Percentiles rank a stretch among this genome's conserved stretches.
Evolutionary conservation across 92 coral and sea anemone species (phyloP).

Genomic region (Siderastrea siderea): DNA sequence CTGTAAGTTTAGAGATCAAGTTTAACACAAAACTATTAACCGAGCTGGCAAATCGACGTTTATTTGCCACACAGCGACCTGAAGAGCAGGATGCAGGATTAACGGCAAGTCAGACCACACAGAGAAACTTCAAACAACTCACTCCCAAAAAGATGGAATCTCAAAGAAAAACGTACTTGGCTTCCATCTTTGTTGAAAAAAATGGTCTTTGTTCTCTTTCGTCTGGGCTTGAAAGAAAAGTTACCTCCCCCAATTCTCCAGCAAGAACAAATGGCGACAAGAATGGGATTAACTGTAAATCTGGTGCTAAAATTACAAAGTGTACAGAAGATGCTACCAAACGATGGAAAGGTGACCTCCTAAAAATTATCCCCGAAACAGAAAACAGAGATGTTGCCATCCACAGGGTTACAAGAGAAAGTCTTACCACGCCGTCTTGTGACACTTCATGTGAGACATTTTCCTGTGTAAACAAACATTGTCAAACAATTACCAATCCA

Average conservation of each 20-base stretch:
- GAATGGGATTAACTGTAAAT: neutral
- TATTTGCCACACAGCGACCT: neutral
- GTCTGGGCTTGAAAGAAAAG: neutral
- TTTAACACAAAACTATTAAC: neutral
- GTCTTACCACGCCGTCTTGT: neutral
- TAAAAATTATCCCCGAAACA: neutral
- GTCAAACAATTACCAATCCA: neutral
- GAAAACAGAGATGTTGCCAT: neutral
- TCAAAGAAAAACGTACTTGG: neutral
- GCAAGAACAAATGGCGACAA: neutral
- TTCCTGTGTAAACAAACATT: neutral
- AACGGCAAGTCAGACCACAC: neutral
- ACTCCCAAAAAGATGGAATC: neutral
- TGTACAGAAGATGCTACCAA: neutral
- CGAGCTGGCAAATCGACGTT: neutral
- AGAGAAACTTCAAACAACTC: neutral
- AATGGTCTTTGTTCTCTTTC: neutral
- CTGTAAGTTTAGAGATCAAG: slow-evolving; percentile 4
- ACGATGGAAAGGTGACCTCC: neutral
- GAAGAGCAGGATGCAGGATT: neutral
- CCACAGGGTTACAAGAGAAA: neutral
- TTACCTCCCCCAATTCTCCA: neutral
- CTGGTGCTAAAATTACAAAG: neutral
- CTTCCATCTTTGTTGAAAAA: neutral
- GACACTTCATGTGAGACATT: neutral